Conservation (phyloP, 1,140 invertebrate genomes). For the Ctenoplectra terminalis region DNA sequence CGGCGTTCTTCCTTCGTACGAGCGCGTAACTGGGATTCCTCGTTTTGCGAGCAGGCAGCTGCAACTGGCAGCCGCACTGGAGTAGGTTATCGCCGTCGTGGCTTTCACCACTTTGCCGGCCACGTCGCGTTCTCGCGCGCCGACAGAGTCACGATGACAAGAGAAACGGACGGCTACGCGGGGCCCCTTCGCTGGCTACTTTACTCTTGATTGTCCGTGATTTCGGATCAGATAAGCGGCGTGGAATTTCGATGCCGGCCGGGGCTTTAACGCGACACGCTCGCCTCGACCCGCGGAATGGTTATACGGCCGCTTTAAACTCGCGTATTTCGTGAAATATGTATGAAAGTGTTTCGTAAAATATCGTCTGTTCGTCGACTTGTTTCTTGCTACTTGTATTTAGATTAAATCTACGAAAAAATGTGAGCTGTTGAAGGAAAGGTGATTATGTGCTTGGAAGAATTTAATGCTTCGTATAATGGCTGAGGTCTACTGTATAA, state of each 20-base stretch:
- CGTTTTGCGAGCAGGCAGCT: constrained; percentile 53
- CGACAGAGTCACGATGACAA: constrained; percentile 54
- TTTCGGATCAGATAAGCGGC: constrained; percentile 7
- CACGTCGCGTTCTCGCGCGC: constrained; percentile 11
- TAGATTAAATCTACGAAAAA: neutral
- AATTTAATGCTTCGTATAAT: neutral
- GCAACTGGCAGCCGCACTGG: constrained; percentile 48
- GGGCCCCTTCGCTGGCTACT: neutral
- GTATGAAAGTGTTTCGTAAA: neutral
- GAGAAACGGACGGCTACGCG: constrained; percentile 40
- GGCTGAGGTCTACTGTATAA: no score
- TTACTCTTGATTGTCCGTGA: constrained; percentile 20
- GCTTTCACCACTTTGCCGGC: constrained; percentile 56
- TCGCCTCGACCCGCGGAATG: neutral
- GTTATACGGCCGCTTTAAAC: neutral
- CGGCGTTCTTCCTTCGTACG: constrained; percentile 34
- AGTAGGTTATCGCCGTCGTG: constrained; percentile 62
- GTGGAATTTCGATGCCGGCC: constrained; percentile 8
- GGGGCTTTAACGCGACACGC: constrained; percentile 1
- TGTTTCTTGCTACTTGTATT: neutral
- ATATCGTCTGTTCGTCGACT: neutral
- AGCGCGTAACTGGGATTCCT: constrained; percentile 60
- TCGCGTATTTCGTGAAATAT: neutral
- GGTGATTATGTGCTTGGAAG: neutral
- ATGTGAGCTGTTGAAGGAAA: neutral